phyloP scores from a whole-genome alignment of 2,113 vertebrate species.

The Acanthisitta chloris region DNA sequence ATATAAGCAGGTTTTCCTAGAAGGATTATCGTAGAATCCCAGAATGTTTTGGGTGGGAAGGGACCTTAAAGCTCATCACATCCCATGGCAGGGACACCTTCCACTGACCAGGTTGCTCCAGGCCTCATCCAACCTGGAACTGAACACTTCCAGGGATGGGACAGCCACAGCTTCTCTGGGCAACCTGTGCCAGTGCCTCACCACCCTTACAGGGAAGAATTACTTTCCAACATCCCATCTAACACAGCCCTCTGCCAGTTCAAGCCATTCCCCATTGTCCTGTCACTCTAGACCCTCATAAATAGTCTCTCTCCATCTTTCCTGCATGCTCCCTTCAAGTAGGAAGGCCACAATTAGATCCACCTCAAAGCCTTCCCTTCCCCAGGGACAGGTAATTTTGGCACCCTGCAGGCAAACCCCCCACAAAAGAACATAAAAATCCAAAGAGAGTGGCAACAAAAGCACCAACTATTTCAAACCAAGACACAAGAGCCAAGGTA shows the following conservation, averaged over 20 bases:
- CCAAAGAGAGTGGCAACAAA: neutral
- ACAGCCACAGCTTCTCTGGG: neutral
- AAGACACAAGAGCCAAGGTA: neutral
- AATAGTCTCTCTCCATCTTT: rapidly evolving
- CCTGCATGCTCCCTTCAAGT: neutral
- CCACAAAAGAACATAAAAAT: neutral
- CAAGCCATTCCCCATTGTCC: neutral
- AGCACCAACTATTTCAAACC: neutral
- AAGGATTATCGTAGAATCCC: neutral
- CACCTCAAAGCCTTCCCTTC: neutral
- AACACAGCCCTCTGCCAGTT: neutral
- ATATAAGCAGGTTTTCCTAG: neutral
- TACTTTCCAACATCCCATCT: neutral
- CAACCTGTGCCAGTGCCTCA: neutral
- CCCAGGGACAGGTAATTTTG: neutral
- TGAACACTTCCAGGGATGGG: neutral
- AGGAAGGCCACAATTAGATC: neutral
- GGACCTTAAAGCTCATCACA: neutral
- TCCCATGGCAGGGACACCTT: neutral
- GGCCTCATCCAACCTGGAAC: neutral
- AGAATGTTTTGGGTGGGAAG: neutral
- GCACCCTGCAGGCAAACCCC: neutral
- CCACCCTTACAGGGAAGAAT: neutral
- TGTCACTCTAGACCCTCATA: too few species aligned
- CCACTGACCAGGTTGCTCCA: neutral